These are phyloP conservation scores for Oxyteleia sp. DNA, from an alignment of 2,888 invertebrate species.

Conservation along the genomic window DNA sequence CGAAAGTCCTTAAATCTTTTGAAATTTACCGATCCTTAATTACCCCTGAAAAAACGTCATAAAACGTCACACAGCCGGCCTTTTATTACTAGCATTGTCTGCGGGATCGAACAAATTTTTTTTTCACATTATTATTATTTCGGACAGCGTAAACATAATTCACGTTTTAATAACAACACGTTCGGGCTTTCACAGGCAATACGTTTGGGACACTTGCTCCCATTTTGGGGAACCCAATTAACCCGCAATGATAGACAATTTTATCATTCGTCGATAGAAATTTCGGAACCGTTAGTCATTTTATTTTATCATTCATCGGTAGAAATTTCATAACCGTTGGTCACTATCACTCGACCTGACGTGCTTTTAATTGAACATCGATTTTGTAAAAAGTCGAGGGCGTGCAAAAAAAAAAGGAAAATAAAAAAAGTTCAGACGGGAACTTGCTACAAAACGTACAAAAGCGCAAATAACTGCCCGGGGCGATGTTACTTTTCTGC, in stretches of 20 bases:
- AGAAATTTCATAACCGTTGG: slow-evolving; percentile 32
- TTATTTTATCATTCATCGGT: slow-evolving; percentile 13
- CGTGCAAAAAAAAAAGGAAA: slow-evolving; percentile 10
- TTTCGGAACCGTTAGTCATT: too few relatives aligned
- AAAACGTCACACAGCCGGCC: slow-evolving; percentile 16
- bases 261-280: slow-evolving; percentile 16
- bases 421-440: slow-evolving; percentile 29
- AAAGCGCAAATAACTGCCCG: slow-evolving; percentile 52
- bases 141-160: slow-evolving; percentile 14
- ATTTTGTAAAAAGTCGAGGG: slow-evolving; percentile 29
- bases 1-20: slow-evolving; percentile 21
- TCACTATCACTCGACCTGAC: slow-evolving; percentile 5
- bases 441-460: slow-evolving; percentile 47
- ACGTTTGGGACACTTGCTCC: neutral
- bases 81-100: slow-evolving; percentile 35
- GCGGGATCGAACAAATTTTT: slow-evolving; percentile 19
- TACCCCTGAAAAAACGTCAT: slow-evolving; percentile 17
- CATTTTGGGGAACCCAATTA: slow-evolving; percentile 34
- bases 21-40: slow-evolving; percentile 33
- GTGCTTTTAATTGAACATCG: slow-evolving; percentile 51
- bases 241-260: slow-evolving; percentile 32
- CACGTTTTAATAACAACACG: neutral
- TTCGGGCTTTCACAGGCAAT: slow-evolving; percentile 18
- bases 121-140: too few relatives aligned
- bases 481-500: slow-evolving; percentile 62